Base-by-base conservation (phyloP, 1,140 invertebrate genomes). In the Stegodyphus mimosarum region DNA sequence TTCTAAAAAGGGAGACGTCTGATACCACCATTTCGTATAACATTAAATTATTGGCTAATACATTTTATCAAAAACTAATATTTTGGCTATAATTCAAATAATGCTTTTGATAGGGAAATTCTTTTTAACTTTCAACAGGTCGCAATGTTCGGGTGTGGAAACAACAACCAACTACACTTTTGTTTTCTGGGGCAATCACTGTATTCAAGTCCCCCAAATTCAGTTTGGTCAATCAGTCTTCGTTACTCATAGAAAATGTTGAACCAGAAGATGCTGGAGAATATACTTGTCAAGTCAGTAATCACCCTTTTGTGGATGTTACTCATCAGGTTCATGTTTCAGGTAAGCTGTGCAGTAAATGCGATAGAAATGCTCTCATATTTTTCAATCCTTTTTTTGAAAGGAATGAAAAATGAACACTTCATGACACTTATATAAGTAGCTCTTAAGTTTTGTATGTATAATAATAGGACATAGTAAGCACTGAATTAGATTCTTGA, bases 91-190 rank as follows among this genome's bases (percentile, higher is more conserved):
- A 1, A 69, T 10, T 69, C 1, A 17, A 33, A 17, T 10, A 33
- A 1, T 33, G 17, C 0, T 76, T 13, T 51, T n/a, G n/a, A n/a
- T n/a, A n/a, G n/a, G n/a, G n/a, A n/a, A n/a, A n/a, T 18, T 70
- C 15, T 53, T 55, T 55, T 13, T 70, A 52, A 6, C 49, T 60
- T 60, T 60, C 17, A 15, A 1, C n/a, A 69, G 81, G 73, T 13
- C 55, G 72, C 13, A 64, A 76, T 2, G 81, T 84, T 5, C 72
- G 81, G 6, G 51, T 76, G 9, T 84, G 81, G 81, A 84, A 74
- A 11, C 50, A 75, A 5, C 81, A 75, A 11, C 81, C 81, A 0
- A 53, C 50, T 9, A 50, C 52, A 7, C 49, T 69, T 13, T 17
- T 84, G 6, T 84, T 84, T 17, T 84, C 81, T 11, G 81, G 81